These are phyloP conservation scores for Mastacembelus armatus DNA, from an alignment of 2,797 vertebrate genomes.

Conservation along the genomic window DNA sequence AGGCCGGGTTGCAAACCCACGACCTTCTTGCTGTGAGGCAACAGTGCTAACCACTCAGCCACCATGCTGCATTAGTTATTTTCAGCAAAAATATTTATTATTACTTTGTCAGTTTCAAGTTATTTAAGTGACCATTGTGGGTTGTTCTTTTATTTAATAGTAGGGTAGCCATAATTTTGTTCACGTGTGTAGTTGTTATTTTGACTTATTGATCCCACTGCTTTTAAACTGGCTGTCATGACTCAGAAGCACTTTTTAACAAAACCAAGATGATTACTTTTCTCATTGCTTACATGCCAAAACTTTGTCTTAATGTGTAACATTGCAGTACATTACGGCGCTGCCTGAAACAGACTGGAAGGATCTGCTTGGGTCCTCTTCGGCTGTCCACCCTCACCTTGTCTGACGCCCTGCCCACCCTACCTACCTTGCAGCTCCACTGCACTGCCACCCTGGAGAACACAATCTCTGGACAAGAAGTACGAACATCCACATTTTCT, in stretches of 20 bases:
- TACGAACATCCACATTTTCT: conserved; percentile 45
- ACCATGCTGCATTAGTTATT: too few relatives aligned
- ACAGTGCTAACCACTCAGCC: too few relatives aligned
- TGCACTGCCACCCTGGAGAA: conserved; percentile 92
- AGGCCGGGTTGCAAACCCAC: too few relatives aligned
- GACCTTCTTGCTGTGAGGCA: too few relatives aligned
- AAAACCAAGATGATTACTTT: background rate
- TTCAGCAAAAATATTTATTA: too few relatives aligned
- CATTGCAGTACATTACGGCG: conserved; percentile 89
- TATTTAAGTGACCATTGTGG: too few relatives aligned
- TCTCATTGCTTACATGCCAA: background rate
- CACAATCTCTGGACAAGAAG: conserved; percentile 91
- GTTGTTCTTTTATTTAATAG: too few relatives aligned
- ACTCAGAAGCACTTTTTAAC: background rate
- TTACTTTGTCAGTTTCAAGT: too few relatives aligned
- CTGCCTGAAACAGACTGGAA: conserved; percentile 94
- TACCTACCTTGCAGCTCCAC: conserved; percentile 93
- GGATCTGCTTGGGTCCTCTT: conserved; percentile 93
- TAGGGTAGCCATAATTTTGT: too few relatives aligned
- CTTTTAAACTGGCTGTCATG: too few relatives aligned
- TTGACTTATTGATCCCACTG: too few relatives aligned
- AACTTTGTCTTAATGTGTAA: conserved; percentile 6
- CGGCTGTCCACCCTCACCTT: conserved; percentile 93
- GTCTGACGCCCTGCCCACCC: conserved; percentile 89
- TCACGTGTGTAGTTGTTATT: too few relatives aligned